Conservation (phyloP, 1,140 invertebrate species). For the Trypoxylus dichotomus region DNA sequence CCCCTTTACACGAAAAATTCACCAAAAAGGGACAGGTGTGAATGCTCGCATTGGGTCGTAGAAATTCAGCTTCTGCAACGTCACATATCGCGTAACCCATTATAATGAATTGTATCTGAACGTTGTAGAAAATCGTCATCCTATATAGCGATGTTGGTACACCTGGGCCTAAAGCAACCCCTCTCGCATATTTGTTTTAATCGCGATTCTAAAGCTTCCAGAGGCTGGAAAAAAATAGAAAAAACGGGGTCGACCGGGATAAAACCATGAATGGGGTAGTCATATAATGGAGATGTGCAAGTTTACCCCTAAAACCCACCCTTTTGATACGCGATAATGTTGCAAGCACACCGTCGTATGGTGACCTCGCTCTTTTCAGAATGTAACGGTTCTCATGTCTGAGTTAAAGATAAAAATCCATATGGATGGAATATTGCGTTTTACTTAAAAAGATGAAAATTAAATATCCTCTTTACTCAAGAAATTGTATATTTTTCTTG, state of each 20-base stretch:
- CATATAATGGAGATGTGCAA: constrained; percentile 10
- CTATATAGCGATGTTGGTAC: not conserved
- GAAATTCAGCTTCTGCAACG: constrained; percentile 2
- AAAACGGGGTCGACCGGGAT: constrained; percentile 16
- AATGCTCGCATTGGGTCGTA: not conserved
- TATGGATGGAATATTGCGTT: too few relatives aligned
- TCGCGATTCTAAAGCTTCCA: not conserved
- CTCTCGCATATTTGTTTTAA: constrained; percentile 21
- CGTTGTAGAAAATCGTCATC: not conserved
- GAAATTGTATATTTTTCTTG: too few relatives aligned
- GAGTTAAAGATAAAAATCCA: too few relatives aligned
- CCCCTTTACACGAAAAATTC: too few relatives aligned
- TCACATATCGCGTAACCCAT: constrained; percentile 2
- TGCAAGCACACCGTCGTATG: not conserved
- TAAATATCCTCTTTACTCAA: too few relatives aligned
- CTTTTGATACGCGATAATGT: constrained; percentile 23
- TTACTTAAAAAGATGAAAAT: too few relatives aligned
- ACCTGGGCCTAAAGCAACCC: constrained; percentile 11
- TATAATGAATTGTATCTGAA: not conserved
- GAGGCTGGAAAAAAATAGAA: constrained; percentile 9
- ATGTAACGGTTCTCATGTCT: not conserved
- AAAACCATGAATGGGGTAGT: constrained; percentile 6
- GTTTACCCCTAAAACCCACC: constrained; percentile 13
- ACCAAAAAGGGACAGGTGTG: not conserved
- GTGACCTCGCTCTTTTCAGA: not conserved